Evolutionary conservation across 2,797 vertebrate species (phyloP), one percentile per base, ranked within the genome.

Genomic region (Myripristis murdjan): DNA sequence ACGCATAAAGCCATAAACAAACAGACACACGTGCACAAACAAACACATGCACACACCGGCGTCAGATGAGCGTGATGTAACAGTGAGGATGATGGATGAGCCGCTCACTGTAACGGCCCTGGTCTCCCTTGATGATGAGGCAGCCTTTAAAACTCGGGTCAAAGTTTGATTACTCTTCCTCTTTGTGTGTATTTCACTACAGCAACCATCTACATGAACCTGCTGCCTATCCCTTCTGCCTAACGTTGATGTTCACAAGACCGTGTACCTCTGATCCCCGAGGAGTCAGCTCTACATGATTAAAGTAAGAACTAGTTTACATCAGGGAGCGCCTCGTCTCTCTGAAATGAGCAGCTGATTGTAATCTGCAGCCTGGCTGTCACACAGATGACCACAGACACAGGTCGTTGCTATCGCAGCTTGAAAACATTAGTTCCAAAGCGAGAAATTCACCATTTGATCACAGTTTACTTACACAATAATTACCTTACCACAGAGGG

Each of bases 31-130:
- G 35, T 15, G 22, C 37, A 16, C 10, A 15, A 52, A 52, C 54
- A 75, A 61, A 39, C 26, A 14, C 58, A 71, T 1, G 20, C 12
- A 14, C 35, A 64, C 8, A 24, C 8, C 54, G 47, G 10, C 20
- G 52, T 35, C 54, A 43, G 37, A 39, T 31, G 37, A 46, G 39
- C 58, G 48, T 60, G 35, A 1, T 23, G 10, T 43, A 67, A 64
- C n/a, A 41, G 51, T 20, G 15, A 14, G 35, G 39, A 70, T 79
- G 77, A 82, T 77, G 37, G 80, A 89, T 39, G 77, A 78, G 60
- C 60, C 43, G 56, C 64, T 63, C 22, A 16, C 35, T 67, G 56
- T 24, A 44, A 56, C 18, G 33, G 11, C 5, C 6, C 2, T 18
- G 20, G 12, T 55, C 53, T 68, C 18, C 24, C 41, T 9, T 43